A percentile compares a stretch with the other conserved stretches of the same genome.
Conservation (phyloP, 2,888 invertebrate species). For the Tholera decimalis region DNA sequence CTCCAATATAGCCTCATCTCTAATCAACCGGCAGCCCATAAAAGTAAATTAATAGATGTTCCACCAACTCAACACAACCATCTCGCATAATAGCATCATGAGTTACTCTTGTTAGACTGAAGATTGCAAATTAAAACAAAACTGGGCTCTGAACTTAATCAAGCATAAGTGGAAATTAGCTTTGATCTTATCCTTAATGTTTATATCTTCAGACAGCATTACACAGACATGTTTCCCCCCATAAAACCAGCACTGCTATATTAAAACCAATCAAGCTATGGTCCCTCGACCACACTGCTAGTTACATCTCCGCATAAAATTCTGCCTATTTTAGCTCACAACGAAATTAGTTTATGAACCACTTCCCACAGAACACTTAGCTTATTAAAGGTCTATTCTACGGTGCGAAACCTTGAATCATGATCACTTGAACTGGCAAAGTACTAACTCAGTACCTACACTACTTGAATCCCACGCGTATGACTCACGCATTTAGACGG, state of each 20-base stretch:
- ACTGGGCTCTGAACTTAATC: slow-evolving; percentile 41
- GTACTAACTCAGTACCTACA: slow-evolving; percentile 64
- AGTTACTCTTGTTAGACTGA: slow-evolving; percentile 17
- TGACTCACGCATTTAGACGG: slow-evolving; percentile 84
- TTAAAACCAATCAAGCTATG: slow-evolving; percentile 29
- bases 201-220: slow-evolving; percentile 8
- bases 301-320: slow-evolving; percentile 21
- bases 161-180: slow-evolving; percentile 30
- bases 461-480: slow-evolving; percentile 78
- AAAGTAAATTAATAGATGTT: slow-evolving; percentile 74
- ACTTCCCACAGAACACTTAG: slow-evolving; percentile 58
- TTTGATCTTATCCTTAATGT: slow-evolving; percentile 50
- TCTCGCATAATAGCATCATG: slow-evolving; percentile 19
- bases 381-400: slow-evolving; percentile 46
- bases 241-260: slow-evolving; percentile 15
- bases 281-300: slow-evolving; percentile 13
- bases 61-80: slow-evolving; percentile 42
- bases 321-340: slow-evolving; percentile 23
- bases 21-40: slow-evolving; percentile 72
- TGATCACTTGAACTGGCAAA: slow-evolving; percentile 58
- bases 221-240: background rate
- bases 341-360: slow-evolving; percentile 44
- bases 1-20: slow-evolving; percentile 69
- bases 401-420: slow-evolving; percentile 66
- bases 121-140: slow-evolving; percentile 45